These are phyloP conservation scores for Eupeodes corollae DNA, from an alignment of 1,140 invertebrate species.

Conservation along the genomic window DNA sequence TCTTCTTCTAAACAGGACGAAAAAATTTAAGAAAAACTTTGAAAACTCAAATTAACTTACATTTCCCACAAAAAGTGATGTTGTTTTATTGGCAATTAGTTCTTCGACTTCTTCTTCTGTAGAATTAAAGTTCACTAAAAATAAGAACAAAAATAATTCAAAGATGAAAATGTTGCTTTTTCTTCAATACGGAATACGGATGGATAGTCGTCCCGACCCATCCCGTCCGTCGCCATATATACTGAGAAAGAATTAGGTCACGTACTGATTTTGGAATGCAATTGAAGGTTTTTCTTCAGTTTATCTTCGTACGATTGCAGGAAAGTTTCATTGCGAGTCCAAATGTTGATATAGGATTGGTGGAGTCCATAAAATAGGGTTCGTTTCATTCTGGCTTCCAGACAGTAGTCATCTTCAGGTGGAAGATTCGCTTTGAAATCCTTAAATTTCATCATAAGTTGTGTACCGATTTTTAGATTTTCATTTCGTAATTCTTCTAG, in stretches of 20 bases:
- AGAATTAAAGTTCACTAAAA: slow-evolving; percentile 27
- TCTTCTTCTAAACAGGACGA: no score
- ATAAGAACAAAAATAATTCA: background rate
- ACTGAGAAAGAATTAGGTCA: background rate
- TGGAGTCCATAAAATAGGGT: slow-evolving; percentile 32
- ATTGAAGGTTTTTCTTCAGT: slow-evolving; percentile 28
- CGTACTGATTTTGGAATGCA: slow-evolving; percentile 34
- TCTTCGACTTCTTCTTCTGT: slow-evolving; percentile 34
- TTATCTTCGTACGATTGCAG: slow-evolving; percentile 27
- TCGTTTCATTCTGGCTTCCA: slow-evolving; percentile 32
- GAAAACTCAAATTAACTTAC: slow-evolving; percentile 13
- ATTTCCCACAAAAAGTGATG: slow-evolving; percentile 35
- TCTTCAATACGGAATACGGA: background rate
- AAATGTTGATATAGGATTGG: slow-evolving; percentile 31
- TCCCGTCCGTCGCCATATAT: background rate
- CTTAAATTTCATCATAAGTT: slow-evolving; percentile 25
- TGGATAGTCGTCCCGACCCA: background rate
- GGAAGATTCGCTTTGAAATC: slow-evolving; percentile 32
- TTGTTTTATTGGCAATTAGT: slow-evolving; percentile 31
- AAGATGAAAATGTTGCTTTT: background rate
- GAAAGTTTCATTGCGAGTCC: slow-evolving; percentile 33
- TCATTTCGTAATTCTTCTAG: slow-evolving; percentile 29
- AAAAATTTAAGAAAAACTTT: no score
- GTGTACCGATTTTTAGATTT: slow-evolving; percentile 26
- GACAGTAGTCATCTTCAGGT: slow-evolving; percentile 25